phyloP scores from a whole-genome alignment of 2,797 vertebrate genomes.

The Anolis apletophallus region DNA sequence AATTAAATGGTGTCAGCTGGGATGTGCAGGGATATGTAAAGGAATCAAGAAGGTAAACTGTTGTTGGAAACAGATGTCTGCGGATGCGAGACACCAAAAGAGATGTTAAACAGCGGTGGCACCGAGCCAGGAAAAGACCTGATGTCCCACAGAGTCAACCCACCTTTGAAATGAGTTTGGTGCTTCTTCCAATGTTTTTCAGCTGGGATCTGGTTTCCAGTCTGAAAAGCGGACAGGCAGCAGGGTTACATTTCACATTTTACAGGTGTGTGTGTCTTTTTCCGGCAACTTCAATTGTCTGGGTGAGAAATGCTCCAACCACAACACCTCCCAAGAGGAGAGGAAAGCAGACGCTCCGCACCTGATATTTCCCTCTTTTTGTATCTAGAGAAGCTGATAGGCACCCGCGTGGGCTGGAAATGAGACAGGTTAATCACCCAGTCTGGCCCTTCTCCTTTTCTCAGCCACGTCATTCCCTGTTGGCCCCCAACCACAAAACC shows the following conservation, averaged over 20 bases:
- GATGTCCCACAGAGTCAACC: neutral
- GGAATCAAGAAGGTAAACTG: too few relatives aligned
- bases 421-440: conserved; percentile 9
- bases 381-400: neutral
- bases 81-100: neutral
- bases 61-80: neutral
- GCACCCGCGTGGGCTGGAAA: neutral
- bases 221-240: neutral
- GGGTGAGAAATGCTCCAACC: neutral
- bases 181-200: neutral
- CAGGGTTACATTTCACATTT: neutral
- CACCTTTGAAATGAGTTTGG: neutral
- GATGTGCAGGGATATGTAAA: neutral
- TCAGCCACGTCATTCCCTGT: neutral
- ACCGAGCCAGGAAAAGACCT: too few relatives aligned
- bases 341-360: neutral
- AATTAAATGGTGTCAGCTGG: neutral
- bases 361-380: neutral
- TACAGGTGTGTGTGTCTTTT: neutral
- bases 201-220: conserved; percentile 12
- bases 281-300: neutral
- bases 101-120: neutral
- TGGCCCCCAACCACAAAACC: neutral
- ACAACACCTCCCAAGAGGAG: neutral
- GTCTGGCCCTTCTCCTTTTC: neutral